Base-by-base conservation (phyloP, 2,888 invertebrate genomes). In the Augiades crinisus region DNA sequence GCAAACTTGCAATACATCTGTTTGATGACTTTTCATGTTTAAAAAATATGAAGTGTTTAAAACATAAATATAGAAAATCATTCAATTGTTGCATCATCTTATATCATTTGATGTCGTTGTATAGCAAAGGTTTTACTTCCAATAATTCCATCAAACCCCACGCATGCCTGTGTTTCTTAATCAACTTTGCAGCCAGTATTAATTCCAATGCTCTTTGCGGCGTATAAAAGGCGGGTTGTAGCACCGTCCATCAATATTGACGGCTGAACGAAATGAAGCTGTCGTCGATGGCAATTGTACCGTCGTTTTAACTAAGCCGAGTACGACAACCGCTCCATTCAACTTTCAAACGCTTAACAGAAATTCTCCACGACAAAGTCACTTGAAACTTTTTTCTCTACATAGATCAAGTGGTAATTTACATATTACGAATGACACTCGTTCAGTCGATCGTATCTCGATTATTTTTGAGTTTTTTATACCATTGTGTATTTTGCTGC, bases 211-310 rank as follows among this genome's bases (percentile, higher is more conserved):
- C 65, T 70, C 72, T 68, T 58, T 56, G 67, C 72, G 71, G 70
- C 64, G 68, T 67, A 67, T 77, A 75, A 82, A 83, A 81, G 82
- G 75, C 65, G 61, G 53, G 59, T 64, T 64, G 61, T 64, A 58
- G 65, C 64, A 64, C 70, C 68, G 63, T 84, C 69, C 73, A 84
- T 86, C 87, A 86, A 79, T 74, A 81, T 87, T 75, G 84, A 82
- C 81, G 75, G 72, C 74, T 72, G 74, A 80, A 79, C 85, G 81
- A 87, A 87, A 88, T 89, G 88, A 88, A 88, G 86, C 88, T 81
- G 89, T 89, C 86, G 76, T 75, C 75, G 79, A 67, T 66, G 75
- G 78, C 86, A 86, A 89, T 88, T 89, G 89, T 89, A 85, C 80
- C 78, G 89, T 87, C 89, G 77, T 82, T 83, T 87, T 76, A 80